Evolutionary conservation across 2,113 vertebrate genomes (phyloP).

Genomic region (Miniopterus natalensis): DNA sequence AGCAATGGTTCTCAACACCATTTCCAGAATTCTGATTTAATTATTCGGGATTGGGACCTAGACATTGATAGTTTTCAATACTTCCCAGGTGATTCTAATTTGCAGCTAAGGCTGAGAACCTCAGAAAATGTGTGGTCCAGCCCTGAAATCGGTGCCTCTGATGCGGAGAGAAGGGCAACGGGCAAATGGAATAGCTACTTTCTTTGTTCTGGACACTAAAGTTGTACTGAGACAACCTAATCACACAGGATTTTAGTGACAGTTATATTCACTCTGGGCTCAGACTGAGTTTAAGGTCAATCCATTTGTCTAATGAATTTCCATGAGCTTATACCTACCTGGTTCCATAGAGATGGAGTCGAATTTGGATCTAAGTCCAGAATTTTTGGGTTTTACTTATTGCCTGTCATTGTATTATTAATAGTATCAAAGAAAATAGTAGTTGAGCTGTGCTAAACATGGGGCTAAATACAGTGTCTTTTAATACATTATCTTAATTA

Average conservation of each 20-base stretch:
- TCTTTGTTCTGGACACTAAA: background rate
- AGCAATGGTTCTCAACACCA: background rate
- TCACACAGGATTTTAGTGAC: background rate
- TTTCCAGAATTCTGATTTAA: background rate
- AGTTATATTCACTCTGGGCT: background rate
- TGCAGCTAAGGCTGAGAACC: background rate
- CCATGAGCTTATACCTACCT: background rate
- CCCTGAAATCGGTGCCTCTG: background rate
- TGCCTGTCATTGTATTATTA: background rate
- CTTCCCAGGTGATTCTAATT: background rate
- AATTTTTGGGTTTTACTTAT: background rate
- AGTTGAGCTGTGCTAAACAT: background rate
- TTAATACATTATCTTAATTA: constrained; percentile 11
- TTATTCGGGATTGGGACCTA: background rate
- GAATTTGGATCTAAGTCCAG: background rate
- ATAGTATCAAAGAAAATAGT: background rate
- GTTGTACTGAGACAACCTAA: background rate
- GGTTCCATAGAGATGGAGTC: background rate
- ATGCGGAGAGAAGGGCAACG: background rate
- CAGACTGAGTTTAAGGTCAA: background rate
- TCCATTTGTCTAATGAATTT: background rate
- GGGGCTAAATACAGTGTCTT: background rate
- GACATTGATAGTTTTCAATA: background rate
- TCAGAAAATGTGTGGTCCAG: background rate
- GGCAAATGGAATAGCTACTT: background rate